Conservation (phyloP, 1,140 invertebrate species). For the Drosophila pseudoananassae region DNA sequence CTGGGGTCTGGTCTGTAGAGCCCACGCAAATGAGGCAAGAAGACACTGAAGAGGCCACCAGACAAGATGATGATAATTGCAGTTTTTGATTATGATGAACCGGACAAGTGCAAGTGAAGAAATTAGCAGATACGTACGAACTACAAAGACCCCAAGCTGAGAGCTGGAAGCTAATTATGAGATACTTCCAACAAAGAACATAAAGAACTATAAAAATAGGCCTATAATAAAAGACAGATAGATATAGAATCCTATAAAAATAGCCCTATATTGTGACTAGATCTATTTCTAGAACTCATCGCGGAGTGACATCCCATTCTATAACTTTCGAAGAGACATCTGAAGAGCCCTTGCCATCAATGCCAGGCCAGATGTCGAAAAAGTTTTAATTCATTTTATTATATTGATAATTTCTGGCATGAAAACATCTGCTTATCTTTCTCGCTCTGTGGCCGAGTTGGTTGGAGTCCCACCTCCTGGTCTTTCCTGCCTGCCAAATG, state of each 20-base stretch:
- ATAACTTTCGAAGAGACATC: neutral
- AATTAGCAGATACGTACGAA: conserved; percentile 24
- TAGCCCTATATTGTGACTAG: too few relatives aligned
- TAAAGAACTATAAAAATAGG: neutral
- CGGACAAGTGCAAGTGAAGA: conserved; percentile 52
- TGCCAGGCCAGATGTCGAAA: conserved; percentile 11
- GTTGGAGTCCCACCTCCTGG: conserved; percentile 16
- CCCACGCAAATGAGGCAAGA: conserved; percentile 67
- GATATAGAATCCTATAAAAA: too few relatives aligned
- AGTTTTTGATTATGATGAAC: conserved; percentile 15
- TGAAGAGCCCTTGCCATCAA: neutral
- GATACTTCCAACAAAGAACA: neutral
- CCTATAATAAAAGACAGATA: neutral
- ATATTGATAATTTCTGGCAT: conserved; percentile 28
- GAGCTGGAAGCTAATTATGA: neutral
- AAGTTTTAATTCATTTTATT: conserved; percentile 31
- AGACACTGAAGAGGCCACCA: conserved; percentile 28
- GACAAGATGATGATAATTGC: conserved; percentile 30
- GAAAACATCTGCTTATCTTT: conserved; percentile 27
- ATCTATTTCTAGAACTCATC: neutral
- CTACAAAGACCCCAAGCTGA: neutral
- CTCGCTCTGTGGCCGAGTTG: too few relatives aligned
- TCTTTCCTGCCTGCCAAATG: conserved; percentile 40
- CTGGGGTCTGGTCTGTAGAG: conserved; percentile 18
- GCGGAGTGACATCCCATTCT: too few relatives aligned